These are phyloP conservation scores for Eilema griseolum DNA, from an alignment of 2,888 invertebrate species.

Conservation along the genomic window DNA sequence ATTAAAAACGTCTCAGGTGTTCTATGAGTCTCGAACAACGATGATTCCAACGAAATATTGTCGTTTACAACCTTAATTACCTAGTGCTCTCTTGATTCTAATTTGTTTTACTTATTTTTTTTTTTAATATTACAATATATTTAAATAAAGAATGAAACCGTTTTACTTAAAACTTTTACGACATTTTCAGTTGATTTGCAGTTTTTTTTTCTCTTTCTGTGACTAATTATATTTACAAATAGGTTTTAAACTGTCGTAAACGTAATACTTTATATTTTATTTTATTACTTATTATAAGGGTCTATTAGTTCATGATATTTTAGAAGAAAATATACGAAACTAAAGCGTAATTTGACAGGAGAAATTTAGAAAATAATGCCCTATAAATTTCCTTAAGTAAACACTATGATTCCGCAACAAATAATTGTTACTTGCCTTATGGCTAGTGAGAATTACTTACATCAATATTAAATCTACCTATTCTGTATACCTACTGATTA, in stretches of 20 bases:
- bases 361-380: not conserved
- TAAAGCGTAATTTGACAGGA: not conserved
- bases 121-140: not conserved
- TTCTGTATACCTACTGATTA: not conserved
- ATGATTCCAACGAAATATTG: slow-evolving; percentile 30
- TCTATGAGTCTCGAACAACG: slow-evolving; percentile 49
- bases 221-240: not conserved
- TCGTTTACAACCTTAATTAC: slow-evolving; percentile 15
- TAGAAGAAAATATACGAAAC: not conserved
- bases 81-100: not conserved
- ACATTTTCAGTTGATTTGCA: not conserved
- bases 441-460: not conserved
- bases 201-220: not conserved
- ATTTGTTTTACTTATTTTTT: not conserved
- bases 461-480: not conserved
- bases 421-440: not conserved
- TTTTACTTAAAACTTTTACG: not conserved
- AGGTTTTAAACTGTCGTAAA: not conserved
- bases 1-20: slow-evolving; percentile 83
- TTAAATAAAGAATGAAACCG: not conserved
- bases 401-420: not conserved
- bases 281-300: not conserved
- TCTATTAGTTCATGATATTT: no score
- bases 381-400: not conserved
- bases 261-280: not conserved